Percentiles rank a stretch among this genome's conserved stretches.
These are phyloP conservation scores for Neofelis nebulosa DNA, from an alignment of 2,113 vertebrate species.

Conservation along the genomic window DNA sequence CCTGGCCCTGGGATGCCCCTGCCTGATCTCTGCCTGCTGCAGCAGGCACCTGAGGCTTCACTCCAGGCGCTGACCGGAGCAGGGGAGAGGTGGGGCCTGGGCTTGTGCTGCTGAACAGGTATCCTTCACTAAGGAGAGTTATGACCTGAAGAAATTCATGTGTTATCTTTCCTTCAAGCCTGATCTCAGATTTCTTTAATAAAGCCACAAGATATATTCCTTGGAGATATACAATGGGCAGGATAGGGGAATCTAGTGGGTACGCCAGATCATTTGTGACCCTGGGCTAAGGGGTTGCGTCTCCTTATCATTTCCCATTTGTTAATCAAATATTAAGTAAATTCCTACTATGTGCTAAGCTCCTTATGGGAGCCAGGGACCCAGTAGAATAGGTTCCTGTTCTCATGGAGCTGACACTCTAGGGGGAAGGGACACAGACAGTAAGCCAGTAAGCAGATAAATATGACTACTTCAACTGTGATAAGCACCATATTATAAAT, in stretches of 20 bases:
- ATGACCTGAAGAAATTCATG: background rate
- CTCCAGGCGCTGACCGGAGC: background rate
- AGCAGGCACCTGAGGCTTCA: constrained; percentile 39
- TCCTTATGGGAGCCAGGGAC: background rate
- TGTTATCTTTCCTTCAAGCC: background rate
- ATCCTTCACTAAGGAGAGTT: background rate
- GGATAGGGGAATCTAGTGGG: background rate
- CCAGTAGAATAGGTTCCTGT: background rate
- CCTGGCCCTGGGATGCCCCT: constrained; percentile 50
- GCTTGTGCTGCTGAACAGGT: background rate
- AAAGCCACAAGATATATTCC: background rate
- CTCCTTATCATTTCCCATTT: background rate
- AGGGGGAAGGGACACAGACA: background rate
- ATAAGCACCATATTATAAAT: background rate
- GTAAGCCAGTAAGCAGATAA: background rate
- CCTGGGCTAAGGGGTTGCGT: background rate
- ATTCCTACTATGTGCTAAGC: background rate
- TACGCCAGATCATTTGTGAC: background rate
- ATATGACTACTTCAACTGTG: background rate
- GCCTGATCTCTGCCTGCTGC: background rate
- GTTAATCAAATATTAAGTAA: background rate
- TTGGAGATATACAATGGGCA: background rate
- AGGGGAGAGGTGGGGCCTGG: background rate
- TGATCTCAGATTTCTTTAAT: background rate
- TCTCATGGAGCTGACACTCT: background rate